Evolutionary conservation across 2,113 vertebrate species (phyloP).

Genomic region (Odontesthes bonariensis): DNA sequence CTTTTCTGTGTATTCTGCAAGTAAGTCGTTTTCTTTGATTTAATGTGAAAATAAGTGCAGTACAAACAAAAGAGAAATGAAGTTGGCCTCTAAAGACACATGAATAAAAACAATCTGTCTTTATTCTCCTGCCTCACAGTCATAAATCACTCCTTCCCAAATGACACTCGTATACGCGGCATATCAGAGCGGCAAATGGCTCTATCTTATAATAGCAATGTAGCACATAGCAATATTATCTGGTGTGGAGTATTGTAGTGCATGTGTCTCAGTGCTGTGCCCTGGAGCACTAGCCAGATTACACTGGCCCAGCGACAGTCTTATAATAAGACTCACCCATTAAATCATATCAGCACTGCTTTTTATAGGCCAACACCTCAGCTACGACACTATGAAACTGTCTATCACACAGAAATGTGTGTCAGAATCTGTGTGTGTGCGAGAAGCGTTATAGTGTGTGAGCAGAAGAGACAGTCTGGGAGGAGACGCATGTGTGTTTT

Average conservation of each 20-base stretch:
- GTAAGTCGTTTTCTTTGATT: constrained; percentile 62
- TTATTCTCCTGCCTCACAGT: constrained; percentile 73
- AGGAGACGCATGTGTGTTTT: constrained; percentile 72
- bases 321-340: constrained; percentile 84
- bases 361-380: constrained; percentile 84
- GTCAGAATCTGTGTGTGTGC: constrained; percentile 20
- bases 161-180: constrained; percentile 66
- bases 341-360: constrained; percentile 85
- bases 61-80: constrained; percentile 69
- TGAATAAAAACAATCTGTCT: constrained; percentile 77
- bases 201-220: constrained; percentile 79
- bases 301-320: constrained; percentile 79
- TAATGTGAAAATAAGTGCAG: constrained; percentile 63
- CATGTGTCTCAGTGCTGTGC: constrained; percentile 75
- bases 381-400: constrained; percentile 76
- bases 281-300: constrained; percentile 80
- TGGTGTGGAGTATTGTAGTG: constrained; percentile 72
- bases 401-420: constrained; percentile 63
- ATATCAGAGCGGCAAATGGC: constrained; percentile 73
- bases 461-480: constrained; percentile 58
- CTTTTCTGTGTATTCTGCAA: constrained; percentile 42
- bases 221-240: constrained; percentile 80
- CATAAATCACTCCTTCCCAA: constrained; percentile 79
- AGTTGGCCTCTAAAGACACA: constrained; percentile 76
- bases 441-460: constrained; percentile 35